Conservation (phyloP, 2,797 vertebrate genomes). For the Gymnoscopelus microlampas region DNA sequence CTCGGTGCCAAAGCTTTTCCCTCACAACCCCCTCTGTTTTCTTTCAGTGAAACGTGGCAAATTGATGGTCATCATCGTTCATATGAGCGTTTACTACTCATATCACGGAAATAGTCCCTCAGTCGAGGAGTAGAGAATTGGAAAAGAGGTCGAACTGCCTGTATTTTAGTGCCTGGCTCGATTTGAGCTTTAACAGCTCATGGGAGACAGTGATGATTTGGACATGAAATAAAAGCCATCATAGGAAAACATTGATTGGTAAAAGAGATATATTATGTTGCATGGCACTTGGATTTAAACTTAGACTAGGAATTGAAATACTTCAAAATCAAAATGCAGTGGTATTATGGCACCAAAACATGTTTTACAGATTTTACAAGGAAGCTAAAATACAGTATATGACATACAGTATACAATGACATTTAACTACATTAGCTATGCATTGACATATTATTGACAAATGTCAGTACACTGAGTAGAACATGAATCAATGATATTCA, state of each 20-base stretch:
- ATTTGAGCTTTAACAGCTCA: too few relatives aligned
- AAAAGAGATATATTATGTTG: too few relatives aligned
- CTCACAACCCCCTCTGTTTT: slow-evolving; percentile 65
- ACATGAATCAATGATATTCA: not conserved
- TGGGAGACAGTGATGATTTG: not conserved
- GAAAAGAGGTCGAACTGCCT: slow-evolving; percentile 14
- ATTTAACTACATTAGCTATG: slow-evolving; percentile 23
- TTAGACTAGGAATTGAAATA: too few relatives aligned
- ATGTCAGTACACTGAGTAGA: not conserved
- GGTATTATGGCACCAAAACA: too few relatives aligned
- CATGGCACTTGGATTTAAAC: too few relatives aligned
- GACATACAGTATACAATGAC: too few relatives aligned
- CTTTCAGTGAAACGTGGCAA: slow-evolving; percentile 56
- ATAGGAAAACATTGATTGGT: slow-evolving; percentile 14
- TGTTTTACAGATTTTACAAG: slow-evolving; percentile 10
- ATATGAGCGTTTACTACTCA: slow-evolving; percentile 48
- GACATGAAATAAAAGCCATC: slow-evolving; percentile 1
- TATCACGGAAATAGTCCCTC: slow-evolving; percentile 14
- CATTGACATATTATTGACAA: too few relatives aligned
- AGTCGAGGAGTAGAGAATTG: too few relatives aligned
- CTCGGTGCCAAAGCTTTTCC: slow-evolving; percentile 49
- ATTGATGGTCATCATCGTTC: slow-evolving; percentile 66
- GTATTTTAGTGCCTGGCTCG: not conserved
- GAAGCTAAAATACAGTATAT: slow-evolving; percentile 8
- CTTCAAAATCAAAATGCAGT: too few relatives aligned